Evolutionary conservation across 2,113 vertebrate species (phyloP), one percentile per base, ranked within the genome.

Genomic region (Origma solitaria): DNA sequence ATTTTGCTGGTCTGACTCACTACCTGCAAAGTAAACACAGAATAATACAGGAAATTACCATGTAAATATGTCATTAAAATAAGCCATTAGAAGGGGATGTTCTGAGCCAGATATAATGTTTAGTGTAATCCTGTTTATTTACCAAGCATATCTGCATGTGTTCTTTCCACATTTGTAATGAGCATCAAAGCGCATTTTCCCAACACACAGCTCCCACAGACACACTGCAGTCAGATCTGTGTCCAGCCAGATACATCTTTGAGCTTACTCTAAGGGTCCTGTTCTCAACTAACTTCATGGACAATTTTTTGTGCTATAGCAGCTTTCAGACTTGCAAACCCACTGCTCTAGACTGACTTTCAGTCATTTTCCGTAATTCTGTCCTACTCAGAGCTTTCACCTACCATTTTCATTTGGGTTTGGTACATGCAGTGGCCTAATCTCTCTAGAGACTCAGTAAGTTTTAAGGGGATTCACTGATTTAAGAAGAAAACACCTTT

Each of bases 31-130:
- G 56, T 66, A 92, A 92, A 83, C 54, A 92, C 49, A 64, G 78
- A 90, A 73, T 69, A 82, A 77, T 44, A 42, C 25, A 80, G 54
- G 33, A 92, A 92, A 90, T 72, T 81, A 38, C 30, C 3, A 2
- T 81, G 54, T 77, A 80, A 92, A 88, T 92, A 90, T 73, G 61
- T 90, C 18, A 77, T 85, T 87, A 92, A 65, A 85, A 80, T 28
- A 86, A 94, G 73, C 10, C 14, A 66, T 73, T 80, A 86, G n/a
- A 90, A 88, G 69, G 47, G 13, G 18, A 49, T 80, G 31, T 38
- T 88, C 73, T 77, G 50, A 83, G 61, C 22, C 75, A 90, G 58
- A 54, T 93, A 53, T 47, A 53, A 76, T 80, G 57, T 68, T 90
- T 58, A n/a, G 31, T 57, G 25, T 44, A 79, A 86, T 57, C 15